Evolutionary conservation across 2,113 vertebrate species (phyloP).

Genomic region (Nicator chloris): DNA sequence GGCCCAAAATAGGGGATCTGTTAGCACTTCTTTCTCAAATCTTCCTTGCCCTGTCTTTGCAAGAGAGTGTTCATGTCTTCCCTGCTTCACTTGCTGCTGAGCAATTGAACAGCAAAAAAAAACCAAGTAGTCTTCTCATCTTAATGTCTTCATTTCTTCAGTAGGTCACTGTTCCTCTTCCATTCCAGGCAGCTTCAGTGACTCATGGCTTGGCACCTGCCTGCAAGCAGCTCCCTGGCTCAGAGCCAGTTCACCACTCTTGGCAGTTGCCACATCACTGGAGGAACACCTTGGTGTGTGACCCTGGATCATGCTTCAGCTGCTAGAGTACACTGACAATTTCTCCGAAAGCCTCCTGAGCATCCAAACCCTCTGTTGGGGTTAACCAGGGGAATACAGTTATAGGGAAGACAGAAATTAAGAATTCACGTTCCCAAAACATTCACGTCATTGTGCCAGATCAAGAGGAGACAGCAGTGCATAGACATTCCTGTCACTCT

Average conservation of each 20-base stretch:
- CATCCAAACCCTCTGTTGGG: not conserved
- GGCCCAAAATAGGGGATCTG: not conserved
- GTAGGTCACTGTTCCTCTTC: not conserved
- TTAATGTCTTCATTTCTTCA: not conserved
- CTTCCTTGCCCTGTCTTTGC: not conserved
- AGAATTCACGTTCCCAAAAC: not conserved
- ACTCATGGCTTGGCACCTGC: not conserved
- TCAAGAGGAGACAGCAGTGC: not conserved
- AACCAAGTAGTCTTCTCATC: not conserved
- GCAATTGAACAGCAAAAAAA: not conserved
- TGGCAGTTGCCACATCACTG: accelerated
- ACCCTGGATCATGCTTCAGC: not conserved
- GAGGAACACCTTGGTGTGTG: not conserved
- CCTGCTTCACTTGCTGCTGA: not conserved
- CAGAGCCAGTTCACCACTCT: accelerated
- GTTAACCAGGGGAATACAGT: not conserved
- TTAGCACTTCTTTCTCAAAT: not conserved
- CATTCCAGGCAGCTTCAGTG: not conserved
- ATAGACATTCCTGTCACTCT: not conserved
- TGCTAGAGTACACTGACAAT: accelerated
- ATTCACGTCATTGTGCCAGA: not conserved
- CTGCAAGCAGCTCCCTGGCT: not conserved
- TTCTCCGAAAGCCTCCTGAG: not conserved
- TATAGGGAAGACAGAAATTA: not conserved
- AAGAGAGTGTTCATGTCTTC: not conserved